Percentiles rank a stretch among this genome's conserved stretches.
Evolutionary conservation across 2,888 invertebrate species (phyloP).

Genomic region (Resseliella maxima): DNA sequence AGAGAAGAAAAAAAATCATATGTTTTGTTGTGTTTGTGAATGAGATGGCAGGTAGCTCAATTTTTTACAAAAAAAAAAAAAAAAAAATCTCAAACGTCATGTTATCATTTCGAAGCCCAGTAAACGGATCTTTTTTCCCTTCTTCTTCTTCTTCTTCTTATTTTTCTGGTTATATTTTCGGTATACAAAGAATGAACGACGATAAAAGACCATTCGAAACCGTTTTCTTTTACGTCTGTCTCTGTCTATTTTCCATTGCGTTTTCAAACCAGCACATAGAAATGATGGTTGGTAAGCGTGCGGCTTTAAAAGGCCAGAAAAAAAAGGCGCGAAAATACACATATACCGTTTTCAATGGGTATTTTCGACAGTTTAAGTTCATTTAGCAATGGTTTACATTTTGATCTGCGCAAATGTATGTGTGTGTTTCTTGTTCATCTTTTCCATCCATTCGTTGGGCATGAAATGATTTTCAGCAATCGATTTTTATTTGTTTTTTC

Average conservation of each 20-base stretch:
- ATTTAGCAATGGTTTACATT: conserved; percentile 34
- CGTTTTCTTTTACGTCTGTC: neutral
- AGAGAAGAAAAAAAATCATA: neutral
- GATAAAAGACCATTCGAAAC: conserved; percentile 51
- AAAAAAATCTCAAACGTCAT: conserved; percentile 28
- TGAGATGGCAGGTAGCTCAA: conserved; percentile 39
- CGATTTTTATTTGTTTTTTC: conserved; percentile 21
- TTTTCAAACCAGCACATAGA: neutral
- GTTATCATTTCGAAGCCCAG: conserved; percentile 23
- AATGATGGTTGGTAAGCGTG: neutral
- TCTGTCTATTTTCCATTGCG: neutral
- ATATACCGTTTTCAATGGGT: neutral
- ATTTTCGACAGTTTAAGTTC: too few relatives aligned
- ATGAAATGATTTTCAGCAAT: neutral
- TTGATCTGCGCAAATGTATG: neutral
- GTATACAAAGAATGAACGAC: conserved; percentile 41
- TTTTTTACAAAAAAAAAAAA: neutral
- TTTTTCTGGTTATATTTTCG: neutral
- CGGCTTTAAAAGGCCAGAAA: conserved; percentile 33
- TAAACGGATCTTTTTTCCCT: conserved; percentile 19
- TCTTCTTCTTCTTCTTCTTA: neutral
- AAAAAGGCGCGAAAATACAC: conserved; percentile 43
- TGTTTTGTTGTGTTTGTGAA: conserved; percentile 48
- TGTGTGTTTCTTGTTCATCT: neutral
- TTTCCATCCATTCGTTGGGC: neutral